Evolutionary conservation across 1,140 invertebrate species (phyloP).

Genomic region (Gonioctena quinquepunctata): DNA sequence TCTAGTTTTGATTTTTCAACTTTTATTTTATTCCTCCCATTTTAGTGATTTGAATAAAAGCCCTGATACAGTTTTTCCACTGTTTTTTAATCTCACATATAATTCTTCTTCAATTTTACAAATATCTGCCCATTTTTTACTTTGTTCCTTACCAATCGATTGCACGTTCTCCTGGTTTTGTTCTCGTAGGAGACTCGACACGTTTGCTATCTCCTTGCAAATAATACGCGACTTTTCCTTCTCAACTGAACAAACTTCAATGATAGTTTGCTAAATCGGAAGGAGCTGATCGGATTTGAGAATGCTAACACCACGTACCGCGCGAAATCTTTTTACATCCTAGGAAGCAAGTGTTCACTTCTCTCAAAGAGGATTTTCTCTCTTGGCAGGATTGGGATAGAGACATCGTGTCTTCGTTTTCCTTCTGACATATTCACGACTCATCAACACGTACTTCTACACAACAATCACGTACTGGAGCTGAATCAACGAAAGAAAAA

Average conservation of each 20-base stretch:
- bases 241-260: not conserved
- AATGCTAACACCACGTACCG: slow-evolving; percentile 3
- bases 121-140: too few relatives aligned
- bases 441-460: not conserved
- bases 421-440: not conserved
- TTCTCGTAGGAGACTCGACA: not conserved
- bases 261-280: slow-evolving; percentile 3
- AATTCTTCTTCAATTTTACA: too few relatives aligned
- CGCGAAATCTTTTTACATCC: not conserved
- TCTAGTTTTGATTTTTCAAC: too few relatives aligned
- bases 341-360: not conserved
- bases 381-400: not conserved
- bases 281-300: slow-evolving; percentile 7
- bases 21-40: too few relatives aligned
- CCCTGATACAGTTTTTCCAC: too few relatives aligned
- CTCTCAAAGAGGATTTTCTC: slow-evolving; percentile 7
- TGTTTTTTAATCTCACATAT: too few relatives aligned
- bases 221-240: not conserved
- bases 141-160: too few relatives aligned
- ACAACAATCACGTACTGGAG: not conserved
- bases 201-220: not conserved
- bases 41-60: too few relatives aligned
- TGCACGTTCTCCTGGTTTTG: too few relatives aligned
- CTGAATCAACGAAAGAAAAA: not conserved
- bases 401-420: not conserved